Evolutionary conservation across 2,888 invertebrate genomes (phyloP).

Genomic region (Schizaphis graminum): DNA sequence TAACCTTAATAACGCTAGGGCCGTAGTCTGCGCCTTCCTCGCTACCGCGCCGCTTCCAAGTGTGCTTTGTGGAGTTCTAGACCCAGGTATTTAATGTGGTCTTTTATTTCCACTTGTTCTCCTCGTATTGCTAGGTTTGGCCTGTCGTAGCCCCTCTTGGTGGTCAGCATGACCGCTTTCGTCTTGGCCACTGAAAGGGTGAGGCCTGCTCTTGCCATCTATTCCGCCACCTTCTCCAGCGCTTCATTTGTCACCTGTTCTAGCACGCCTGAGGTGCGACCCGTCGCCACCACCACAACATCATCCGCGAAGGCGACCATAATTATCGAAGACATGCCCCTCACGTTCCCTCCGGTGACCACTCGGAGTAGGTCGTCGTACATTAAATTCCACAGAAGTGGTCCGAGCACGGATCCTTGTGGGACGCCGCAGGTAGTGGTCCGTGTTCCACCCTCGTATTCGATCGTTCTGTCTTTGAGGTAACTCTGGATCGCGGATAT

Average conservation of each 20-base stretch:
- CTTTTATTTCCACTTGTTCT: not conserved
- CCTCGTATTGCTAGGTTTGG: too few relatives aligned
- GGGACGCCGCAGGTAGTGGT: not conserved
- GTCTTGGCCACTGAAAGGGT: not conserved
- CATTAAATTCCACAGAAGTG: not conserved
- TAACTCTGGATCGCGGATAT: not conserved
- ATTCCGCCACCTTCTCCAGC: not conserved
- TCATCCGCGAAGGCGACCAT: not conserved
- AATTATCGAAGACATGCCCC: not conserved
- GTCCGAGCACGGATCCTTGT: not conserved
- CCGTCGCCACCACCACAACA: not conserved
- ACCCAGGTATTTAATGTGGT: not conserved
- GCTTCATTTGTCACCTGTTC: not conserved
- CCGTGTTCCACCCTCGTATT: not conserved
- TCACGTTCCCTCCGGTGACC: not conserved
- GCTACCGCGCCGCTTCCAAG: not conserved
- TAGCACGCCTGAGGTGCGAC: not conserved
- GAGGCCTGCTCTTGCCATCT: not conserved
- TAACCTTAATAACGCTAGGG: not conserved
- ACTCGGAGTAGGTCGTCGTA: not conserved
- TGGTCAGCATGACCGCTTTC: not conserved
- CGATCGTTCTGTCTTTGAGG: not conserved
- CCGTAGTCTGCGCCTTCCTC: not conserved
- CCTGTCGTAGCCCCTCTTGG: not conserved
- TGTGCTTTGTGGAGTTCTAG: not conserved